Base-by-base conservation (phyloP, 2,888 invertebrate species). In the Spilarctia lutea region DNA sequence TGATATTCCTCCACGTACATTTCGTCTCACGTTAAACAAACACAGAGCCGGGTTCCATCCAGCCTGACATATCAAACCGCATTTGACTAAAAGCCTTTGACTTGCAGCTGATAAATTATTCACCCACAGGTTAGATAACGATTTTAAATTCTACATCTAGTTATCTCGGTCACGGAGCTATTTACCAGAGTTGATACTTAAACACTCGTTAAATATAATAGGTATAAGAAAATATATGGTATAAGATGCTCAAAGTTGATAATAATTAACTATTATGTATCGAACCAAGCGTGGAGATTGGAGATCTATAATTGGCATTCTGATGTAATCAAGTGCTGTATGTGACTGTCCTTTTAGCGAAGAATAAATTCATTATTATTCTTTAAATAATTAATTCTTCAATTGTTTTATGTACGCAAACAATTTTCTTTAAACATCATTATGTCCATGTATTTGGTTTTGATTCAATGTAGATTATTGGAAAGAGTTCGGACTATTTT, bases 81-180 rank as follows among this genome's bases (percentile, higher is more conserved):
- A 85, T 87, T 86, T 85, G 88, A 84, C 85, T 87, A 86, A 87
- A 87, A 86, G 85, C 80, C 63, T 79, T 76, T 76, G 73, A 75
- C 79, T 79, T 82, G 79, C 82, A 80, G 8, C 71, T 79, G 63
- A 79, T 84, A 73, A 74, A 86, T 87, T 86, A 87, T 85, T 85
- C 88, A 82, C 39, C n/a, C 60, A 10, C 27, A 42, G 30, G 33
- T 73, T 52, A 75, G 71, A 63, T 52, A 60, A 56, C 18, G 18
- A 42, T 27, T 33, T 60, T 48, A 63, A 63, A 75, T 35, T 68
- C 33, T 71, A 65, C 11, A 20, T 30, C 39, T 2, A 24, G 42
- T 56, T 65, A 56, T 33, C 18, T 74, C 11, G 45, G 39, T 42
- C 24, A 30, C 63, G 33, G 24, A 27, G 42, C 35, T 71, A 39